Percentiles rank a stretch among this genome's conserved stretches.
Conservation (phyloP, 2,797 vertebrate genomes). For the Neostethus bicornis region DNA sequence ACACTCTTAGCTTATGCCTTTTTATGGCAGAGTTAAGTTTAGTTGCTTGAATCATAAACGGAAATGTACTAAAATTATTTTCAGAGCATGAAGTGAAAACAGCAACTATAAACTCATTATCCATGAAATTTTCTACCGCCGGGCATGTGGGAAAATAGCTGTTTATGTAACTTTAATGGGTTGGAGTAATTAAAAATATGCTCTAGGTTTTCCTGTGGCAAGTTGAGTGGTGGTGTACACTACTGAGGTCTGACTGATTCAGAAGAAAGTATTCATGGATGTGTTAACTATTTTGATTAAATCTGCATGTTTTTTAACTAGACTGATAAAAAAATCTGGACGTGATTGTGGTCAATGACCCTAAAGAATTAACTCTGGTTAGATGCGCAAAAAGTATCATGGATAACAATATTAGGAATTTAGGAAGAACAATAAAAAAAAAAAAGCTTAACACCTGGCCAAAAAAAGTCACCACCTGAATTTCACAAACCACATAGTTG, state of each 20-base stretch:
- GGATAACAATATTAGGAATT: too few relatives aligned
- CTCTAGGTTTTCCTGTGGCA: conserved; percentile 10
- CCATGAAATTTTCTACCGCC: conserved; percentile 7
- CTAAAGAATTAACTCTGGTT: too few relatives aligned
- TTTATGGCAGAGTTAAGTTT: too few relatives aligned
- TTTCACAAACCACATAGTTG: too few relatives aligned
- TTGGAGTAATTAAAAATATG: conserved; percentile 11
- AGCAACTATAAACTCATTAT: conserved; percentile 22
- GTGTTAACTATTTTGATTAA: conserved; percentile 12
- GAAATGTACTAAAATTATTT: conserved; percentile 1
- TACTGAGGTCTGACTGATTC: conserved; percentile 3
- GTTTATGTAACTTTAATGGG: conserved; percentile 14
- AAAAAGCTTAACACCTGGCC: too few relatives aligned
- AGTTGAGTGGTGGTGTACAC: conserved; percentile 5
- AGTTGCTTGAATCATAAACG: too few relatives aligned
- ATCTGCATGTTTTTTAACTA: conserved; percentile 19
- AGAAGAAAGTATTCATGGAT: neutral
- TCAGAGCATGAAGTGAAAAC: conserved; percentile 7
- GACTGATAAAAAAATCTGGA: conserved; percentile 12
- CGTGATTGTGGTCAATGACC: too few relatives aligned
- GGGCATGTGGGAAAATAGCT: neutral
- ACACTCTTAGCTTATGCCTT: too few relatives aligned
- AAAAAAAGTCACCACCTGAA: too few relatives aligned
- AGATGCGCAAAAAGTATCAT: too few relatives aligned
- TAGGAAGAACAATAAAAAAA: too few relatives aligned